phyloP scores from a whole-genome alignment of 2,888 invertebrate genomes.

The Capitulum mitella region DNA sequence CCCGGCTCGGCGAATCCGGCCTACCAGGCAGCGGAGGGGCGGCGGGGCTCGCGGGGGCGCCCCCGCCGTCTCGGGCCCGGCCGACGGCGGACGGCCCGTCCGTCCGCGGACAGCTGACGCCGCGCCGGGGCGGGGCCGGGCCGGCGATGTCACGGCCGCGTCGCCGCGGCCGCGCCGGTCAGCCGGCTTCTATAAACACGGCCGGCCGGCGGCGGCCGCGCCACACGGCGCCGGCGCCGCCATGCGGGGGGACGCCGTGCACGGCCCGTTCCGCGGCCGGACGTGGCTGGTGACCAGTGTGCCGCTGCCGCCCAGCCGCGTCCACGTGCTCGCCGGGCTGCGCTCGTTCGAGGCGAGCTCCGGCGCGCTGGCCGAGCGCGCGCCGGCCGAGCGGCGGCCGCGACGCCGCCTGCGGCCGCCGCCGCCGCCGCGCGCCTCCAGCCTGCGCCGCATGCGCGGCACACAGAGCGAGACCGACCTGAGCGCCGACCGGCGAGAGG shows the following conservation, averaged over 20 bases:
- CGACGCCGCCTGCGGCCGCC: not conserved
- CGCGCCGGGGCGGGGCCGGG: not conserved
- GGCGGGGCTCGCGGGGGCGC: no score
- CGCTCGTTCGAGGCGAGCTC: conserved; percentile 15
- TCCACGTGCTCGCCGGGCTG: conserved; percentile 5
- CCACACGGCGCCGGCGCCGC: not conserved
- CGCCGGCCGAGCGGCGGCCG: not conserved
- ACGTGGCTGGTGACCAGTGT: conserved; percentile 16
- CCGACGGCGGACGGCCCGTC: no score
- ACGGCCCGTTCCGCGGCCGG: not conserved
- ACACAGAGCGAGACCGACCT: not conserved
- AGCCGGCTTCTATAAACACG: conserved; percentile 9
- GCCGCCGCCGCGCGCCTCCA: conserved; percentile 4
- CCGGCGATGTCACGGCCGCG: not conserved
- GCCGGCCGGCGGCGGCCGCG: not conserved
- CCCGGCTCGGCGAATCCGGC: no score
- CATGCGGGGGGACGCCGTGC: not conserved
- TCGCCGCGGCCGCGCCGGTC: not conserved
- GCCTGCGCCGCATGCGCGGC: conserved; percentile 9
- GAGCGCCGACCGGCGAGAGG: not conserved
- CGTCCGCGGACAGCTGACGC: no score
- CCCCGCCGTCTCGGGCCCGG: no score
- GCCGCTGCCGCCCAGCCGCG: conserved; percentile 22
- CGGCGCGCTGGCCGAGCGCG: not conserved
- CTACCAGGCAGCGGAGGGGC: no score